Evolutionary conservation across 2,888 invertebrate species (phyloP).

Genomic region (Caenorhabditis macrosperma): DNA sequence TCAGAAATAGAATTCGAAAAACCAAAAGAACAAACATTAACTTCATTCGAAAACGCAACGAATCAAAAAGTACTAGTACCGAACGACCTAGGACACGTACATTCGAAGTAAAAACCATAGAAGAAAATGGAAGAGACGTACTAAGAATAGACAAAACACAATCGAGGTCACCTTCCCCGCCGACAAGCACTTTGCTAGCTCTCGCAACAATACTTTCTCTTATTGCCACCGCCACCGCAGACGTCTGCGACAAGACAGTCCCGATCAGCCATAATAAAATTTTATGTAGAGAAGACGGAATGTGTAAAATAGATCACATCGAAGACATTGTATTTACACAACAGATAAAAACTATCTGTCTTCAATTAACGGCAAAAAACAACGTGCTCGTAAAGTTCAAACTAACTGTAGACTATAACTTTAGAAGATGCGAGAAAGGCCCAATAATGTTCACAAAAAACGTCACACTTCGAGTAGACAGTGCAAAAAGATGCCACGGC

Average conservation of each 20-base stretch:
- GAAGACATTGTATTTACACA: conserved; percentile 9
- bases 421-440: conserved; percentile 5
- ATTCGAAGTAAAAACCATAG: background rate
- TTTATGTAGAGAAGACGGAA: background rate
- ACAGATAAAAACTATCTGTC: background rate
- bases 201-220: background rate
- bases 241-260: background rate
- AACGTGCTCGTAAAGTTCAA: too few species aligned
- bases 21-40: too few species aligned
- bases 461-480: background rate
- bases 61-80: too few species aligned
- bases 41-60: too few species aligned
- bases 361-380: background rate
- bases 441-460: conserved; percentile 13
- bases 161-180: conserved; percentile 1
- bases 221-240: background rate
- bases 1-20: too few species aligned
- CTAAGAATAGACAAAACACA: background rate
- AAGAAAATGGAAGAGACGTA: background rate
- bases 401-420: too few species aligned
- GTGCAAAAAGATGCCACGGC: conserved; percentile 7
- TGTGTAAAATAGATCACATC: background rate
- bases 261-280: background rate
- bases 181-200: background rate
- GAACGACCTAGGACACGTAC: too few species aligned